Evolutionary conservation across 2,888 invertebrate species (phyloP), one percentile per base, ranked within the genome.

Genomic region (Parnassius mnemosyne): DNA sequence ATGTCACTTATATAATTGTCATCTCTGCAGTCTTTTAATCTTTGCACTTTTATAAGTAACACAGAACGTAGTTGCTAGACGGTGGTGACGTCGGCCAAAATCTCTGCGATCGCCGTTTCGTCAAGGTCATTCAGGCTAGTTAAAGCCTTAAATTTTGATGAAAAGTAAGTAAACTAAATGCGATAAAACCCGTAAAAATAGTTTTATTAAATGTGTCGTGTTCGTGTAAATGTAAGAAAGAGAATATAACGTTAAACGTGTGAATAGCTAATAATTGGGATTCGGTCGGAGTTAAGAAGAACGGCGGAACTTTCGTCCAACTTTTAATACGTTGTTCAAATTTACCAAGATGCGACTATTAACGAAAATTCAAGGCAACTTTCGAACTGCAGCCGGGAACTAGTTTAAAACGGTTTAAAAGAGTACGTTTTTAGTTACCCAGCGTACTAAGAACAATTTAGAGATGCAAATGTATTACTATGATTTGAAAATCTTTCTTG

Each of bases 331-430:
- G 66, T 68, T 52, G 66, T 72, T 72, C 69, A 70, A 70, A 69
- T 71, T 72, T 72, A 69, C 71, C 69, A 70, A 71, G 71, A 70
- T 69, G 71, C 67, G 71, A 56, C 52, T 61, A 46, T 46, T 61
- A 61, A 56, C 61, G 51, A 61, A 61, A 61, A 56, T 61, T 56
- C 61, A 55, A 43, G 44, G 46, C 44, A 61, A 61, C 56, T 61
- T 61, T 56, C 44, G 47, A 34, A 52, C 51, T 56, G 55, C 46
- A 56, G 56, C 41, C 56, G 55, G 20, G 56, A 46, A 52, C 56
- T 56, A 61, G 61, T 61, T 61, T 61, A 52, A 61, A 61, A 61
- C 61, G 55, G 61, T 61, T 61, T 61, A 56, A 56, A 56, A 56
- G 51, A 46, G 46, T 61, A 56, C 16, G 51, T 61, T 61, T 50